Evolutionary conservation across 2,797 vertebrate species (phyloP).

Genomic region (Alcedo quadribrachys): DNA sequence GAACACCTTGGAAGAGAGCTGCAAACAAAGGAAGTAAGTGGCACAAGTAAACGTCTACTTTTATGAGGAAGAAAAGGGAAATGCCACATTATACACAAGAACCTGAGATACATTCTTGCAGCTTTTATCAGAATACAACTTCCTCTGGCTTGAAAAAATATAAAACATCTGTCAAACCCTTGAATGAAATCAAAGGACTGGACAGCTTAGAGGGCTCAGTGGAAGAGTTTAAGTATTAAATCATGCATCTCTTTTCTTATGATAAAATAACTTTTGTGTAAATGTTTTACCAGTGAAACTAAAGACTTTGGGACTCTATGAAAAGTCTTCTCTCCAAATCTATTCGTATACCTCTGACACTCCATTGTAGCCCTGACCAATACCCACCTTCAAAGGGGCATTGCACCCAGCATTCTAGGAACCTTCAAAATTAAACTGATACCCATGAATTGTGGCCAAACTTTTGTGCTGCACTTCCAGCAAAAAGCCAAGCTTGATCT

Average conservation of each 20-base stretch:
- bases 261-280: slow-evolving; percentile 39
- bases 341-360: background rate
- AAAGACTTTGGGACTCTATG: background rate
- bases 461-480: background rate
- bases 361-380: background rate
- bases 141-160: slow-evolving; percentile 49
- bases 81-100: slow-evolving; percentile 8
- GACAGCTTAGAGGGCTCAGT: slow-evolving; percentile 43
- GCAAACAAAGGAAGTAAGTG: slow-evolving; percentile 8
- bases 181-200: slow-evolving; percentile 44
- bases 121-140: slow-evolving; percentile 44
- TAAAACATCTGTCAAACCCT: slow-evolving; percentile 61
- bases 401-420: fast-evolving
- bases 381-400: slow-evolving; percentile 20
- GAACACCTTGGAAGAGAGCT: slow-evolving; percentile 31
- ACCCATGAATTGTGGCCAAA: background rate
- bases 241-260: slow-evolving; percentile 55
- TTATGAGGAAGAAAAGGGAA: slow-evolving; percentile 31
- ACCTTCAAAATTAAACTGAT: background rate
- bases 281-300: slow-evolving; percentile 32
- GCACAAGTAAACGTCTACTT: background rate
- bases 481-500: background rate
- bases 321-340: slow-evolving; percentile 18
- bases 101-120: slow-evolving; percentile 44
- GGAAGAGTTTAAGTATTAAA: slow-evolving; percentile 46